Evolutionary conservation across 2,113 vertebrate genomes (phyloP), one percentile per base, ranked within the genome.

Genomic region (Rhagologus leucostigma): DNA sequence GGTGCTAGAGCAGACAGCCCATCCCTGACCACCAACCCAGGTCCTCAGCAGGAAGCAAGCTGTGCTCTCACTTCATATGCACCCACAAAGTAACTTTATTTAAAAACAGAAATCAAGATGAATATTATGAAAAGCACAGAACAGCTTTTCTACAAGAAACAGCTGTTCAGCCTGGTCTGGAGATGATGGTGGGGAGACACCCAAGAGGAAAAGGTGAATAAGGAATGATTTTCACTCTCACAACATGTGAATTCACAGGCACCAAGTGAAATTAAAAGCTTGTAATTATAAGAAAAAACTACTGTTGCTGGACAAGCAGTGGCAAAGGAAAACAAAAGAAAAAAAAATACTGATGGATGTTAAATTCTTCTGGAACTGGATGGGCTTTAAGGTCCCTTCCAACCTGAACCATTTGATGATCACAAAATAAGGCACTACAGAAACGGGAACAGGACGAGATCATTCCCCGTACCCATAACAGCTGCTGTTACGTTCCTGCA

Each of bases 391-490:
- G 50, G 17, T 22, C 26, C 14, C 35, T 64, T 42, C 26, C 42
- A 56, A 32, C 35, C 42, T 26, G 41, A 42, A 46, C 23, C 23
- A 67, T 8, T 24, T 50, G 19, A n/a, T 21, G 13, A n/a, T 26
- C 52, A 67, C 46, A 74, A 53, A 63, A 35, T 16, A n/a, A 56
- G 41, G 30, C 30, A 69, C 22, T 3, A 9, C 4, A 21, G 33
- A 59, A 81, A 68, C 0, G 2, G 46, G 23, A 32, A 24, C 6
- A 76, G 26, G 6, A 47, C 16, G 21, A 37, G 5, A 13, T 9
- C 27, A 42, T 4, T 39, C 6, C 20, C 16, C n/a, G 33, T 3
- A 33, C 2, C 44, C 30, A 0, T 0, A 35, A 16, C 30, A 55
- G 41, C 60, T 46, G 47, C 41, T 47, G 10, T 15, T 12, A 12